These are phyloP conservation scores for Enteromius viviparus DNA, from an alignment of 2,797 vertebrate genomes.

Conservation along the genomic window DNA sequence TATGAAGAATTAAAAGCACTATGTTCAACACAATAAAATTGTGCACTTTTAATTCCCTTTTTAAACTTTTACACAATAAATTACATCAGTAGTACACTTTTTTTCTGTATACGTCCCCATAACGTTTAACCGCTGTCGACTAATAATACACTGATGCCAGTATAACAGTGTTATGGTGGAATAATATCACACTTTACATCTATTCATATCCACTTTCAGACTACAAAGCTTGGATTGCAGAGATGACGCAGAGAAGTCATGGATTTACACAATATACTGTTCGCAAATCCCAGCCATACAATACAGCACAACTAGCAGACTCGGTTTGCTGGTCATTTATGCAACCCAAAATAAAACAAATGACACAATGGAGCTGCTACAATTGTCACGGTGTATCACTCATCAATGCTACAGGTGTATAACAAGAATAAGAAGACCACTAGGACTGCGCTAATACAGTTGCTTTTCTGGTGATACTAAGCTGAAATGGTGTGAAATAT, in stretches of 20 bases:
- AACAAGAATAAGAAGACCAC: constrained; percentile 57
- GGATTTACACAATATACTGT: constrained; percentile 39
- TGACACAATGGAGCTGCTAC: constrained; percentile 55
- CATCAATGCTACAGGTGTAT: constrained; percentile 55
- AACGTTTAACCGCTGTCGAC: constrained; percentile 3
- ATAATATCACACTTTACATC: constrained; percentile 45
- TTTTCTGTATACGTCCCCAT: constrained; percentile 11
- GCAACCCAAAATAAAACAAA: constrained; percentile 52
- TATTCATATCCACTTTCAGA: constrained; percentile 47
- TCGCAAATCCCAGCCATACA: constrained; percentile 51
- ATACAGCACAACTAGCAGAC: constrained; percentile 57
- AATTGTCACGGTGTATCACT: constrained; percentile 48
- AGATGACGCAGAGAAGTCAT: constrained; percentile 29
- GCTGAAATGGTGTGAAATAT: constrained; percentile 53
- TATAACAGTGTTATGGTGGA: constrained; percentile 16
- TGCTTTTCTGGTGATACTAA: constrained; percentile 45
- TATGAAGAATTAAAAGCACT: constrained; percentile 31
- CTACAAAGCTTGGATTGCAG: constrained; percentile 46
- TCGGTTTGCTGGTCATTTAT: constrained; percentile 55
- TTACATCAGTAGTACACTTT: constrained; percentile 32
- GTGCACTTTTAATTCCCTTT: constrained; percentile 35
- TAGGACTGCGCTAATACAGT: constrained; percentile 54
- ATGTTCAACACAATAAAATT: constrained; percentile 24
- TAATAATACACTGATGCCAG: constrained; percentile 43
- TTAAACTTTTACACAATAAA: constrained; percentile 39